Percentiles rank a stretch among this genome's conserved stretches.
Conservation (phyloP, 2,888 invertebrate species). For the Anticlea derivata region DNA sequence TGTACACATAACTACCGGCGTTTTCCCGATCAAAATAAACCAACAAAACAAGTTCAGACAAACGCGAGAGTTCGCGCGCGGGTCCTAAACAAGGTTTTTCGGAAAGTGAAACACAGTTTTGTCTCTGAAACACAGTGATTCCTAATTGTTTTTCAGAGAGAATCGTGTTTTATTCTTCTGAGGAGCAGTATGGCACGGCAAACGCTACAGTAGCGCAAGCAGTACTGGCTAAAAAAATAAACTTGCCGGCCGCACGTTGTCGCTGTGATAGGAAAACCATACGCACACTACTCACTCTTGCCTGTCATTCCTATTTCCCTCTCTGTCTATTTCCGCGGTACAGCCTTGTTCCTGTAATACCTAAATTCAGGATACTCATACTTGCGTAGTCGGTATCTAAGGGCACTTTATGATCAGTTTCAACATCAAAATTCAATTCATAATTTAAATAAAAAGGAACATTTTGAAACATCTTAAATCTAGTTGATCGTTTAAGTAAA, state of each 20-base stretch:
- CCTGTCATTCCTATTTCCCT: slow-evolving; percentile 37
- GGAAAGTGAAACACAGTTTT: background rate
- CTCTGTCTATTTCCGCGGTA: slow-evolving; percentile 53
- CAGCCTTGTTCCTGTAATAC: slow-evolving; percentile 43
- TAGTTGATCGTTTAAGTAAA: too few relatives aligned
- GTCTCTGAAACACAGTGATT: slow-evolving; percentile 37
- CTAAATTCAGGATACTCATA: slow-evolving; percentile 34
- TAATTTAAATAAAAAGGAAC: too few relatives aligned
- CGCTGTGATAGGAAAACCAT: slow-evolving; percentile 60
- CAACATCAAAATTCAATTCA: too few relatives aligned
- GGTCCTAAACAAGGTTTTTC: slow-evolving; percentile 31
- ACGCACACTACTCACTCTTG: slow-evolving; percentile 52
- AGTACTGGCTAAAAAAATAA: slow-evolving; percentile 71
- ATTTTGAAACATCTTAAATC: too few relatives aligned
- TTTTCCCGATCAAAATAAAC: slow-evolving; percentile 71
- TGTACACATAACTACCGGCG: slow-evolving; percentile 59
- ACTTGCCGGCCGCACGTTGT: slow-evolving; percentile 50
- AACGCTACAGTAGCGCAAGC: slow-evolving; percentile 63
- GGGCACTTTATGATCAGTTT: background rate
- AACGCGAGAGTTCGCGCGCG: slow-evolving; percentile 30
- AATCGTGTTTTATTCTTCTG: slow-evolving; percentile 47
- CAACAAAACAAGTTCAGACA: slow-evolving; percentile 48
- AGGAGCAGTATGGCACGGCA: slow-evolving; percentile 51
- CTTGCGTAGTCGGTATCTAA: background rate
- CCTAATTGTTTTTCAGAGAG: slow-evolving; percentile 39